Base-by-base conservation (phyloP, 2,888 invertebrate genomes). In the Cephus nigrinus region DNA sequence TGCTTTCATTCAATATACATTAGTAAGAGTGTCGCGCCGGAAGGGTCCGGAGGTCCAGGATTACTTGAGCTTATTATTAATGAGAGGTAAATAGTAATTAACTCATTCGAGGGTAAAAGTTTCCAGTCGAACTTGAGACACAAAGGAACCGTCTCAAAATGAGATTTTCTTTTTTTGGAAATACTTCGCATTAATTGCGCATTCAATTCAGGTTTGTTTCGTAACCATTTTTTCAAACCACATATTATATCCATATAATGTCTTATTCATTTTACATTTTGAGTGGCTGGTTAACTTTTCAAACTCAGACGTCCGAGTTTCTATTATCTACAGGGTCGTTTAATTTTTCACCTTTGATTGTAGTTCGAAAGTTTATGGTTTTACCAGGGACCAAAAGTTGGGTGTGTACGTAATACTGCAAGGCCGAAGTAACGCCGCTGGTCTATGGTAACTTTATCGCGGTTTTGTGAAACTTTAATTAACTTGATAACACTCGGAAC, bases 1-100 rank as follows among this genome's bases (percentile, higher is more conserved):
- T 32, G 71, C 32, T 71, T 55, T 32, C 31, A 32, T 32, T 71
- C 71, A 71, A 71, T 71, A 71, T 71, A 71, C 71, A 30, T 71
- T 71, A 71, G 15, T 71, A 71, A 30, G 71, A 30, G 30, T 15
- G 12, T 71, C 71, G 31, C 31, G 32, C 12, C 31, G 71, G 15
- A 71, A 32, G 71, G 31, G 71, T 71, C 71, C 31, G 5, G 71
- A 71, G 32, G 31, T 71, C 31, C n/a, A 40, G 40, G 23, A 40
- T 40, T 55, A 55, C 9, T 23, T 55, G 23, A 23, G 55, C 55
- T 55, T 23, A 55, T 23, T 55, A 55, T 55, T 55, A 55, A 55
- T 55, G 55, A 23, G 55, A 55, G 55, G 55, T 9, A 55, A 55
- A 55, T 23, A 55, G 55, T 55, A 23, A 9, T 23, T 55, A 55